These are phyloP conservation scores for Beris chalybata DNA, from an alignment of 2,888 invertebrate genomes.

Conservation along the genomic window DNA sequence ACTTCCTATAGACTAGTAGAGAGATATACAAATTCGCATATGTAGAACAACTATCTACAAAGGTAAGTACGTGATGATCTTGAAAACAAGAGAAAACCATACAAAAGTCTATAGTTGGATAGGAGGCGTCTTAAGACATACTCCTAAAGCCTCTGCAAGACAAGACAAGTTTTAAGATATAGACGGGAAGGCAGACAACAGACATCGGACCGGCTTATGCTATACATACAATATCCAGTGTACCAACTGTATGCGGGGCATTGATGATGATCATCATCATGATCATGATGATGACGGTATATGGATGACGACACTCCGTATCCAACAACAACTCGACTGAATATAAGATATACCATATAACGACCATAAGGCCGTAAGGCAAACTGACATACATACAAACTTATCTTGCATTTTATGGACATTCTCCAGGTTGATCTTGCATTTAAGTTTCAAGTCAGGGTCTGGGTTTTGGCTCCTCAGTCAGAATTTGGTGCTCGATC, in stretches of 20 bases:
- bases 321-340: background rate
- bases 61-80: constrained; percentile 30
- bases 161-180: constrained; percentile 13
- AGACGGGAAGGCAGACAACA: constrained; percentile 35
- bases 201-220: constrained; percentile 18
- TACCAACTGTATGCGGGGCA: background rate
- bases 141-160: constrained; percentile 1
- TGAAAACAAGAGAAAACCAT: constrained; percentile 34
- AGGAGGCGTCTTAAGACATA: constrained; percentile 32
- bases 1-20: too few relatives aligned
- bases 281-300: constrained; percentile 19
- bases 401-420: constrained; percentile 28
- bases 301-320: constrained; percentile 21
- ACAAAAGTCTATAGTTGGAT: constrained; percentile 27
- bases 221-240: too few relatives aligned
- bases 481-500: constrained; percentile 58
- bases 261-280: constrained; percentile 11
- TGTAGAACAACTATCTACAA: too few relatives aligned
- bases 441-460: constrained; percentile 38
- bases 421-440: constrained; percentile 36
- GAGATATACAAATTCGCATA: too few relatives aligned
- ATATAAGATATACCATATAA: background rate
- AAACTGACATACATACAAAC: background rate
- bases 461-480: constrained; percentile 51
- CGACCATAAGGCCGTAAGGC: background rate